phyloP scores from a whole-genome alignment of 2,113 vertebrate species.

The Thalassoma bifasciatum region DNA sequence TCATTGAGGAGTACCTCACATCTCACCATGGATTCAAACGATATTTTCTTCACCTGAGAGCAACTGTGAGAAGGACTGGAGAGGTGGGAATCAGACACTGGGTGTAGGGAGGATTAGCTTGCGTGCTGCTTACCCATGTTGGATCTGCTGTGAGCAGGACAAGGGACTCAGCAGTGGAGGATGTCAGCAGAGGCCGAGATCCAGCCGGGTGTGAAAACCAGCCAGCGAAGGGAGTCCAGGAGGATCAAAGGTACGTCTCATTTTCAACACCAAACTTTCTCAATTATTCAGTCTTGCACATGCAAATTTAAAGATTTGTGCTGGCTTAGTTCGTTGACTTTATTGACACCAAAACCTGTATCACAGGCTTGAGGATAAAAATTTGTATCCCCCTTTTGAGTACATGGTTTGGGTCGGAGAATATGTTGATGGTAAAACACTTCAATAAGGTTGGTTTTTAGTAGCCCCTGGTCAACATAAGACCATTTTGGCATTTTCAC shows the following conservation, averaged over 20 bases:
- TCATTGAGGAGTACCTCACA: slow-evolving; percentile 59
- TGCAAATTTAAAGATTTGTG: too few relatives aligned
- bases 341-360: too few relatives aligned
- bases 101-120: slow-evolving; percentile 63
- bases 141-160: slow-evolving; percentile 77
- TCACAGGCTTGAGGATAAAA: too few relatives aligned
- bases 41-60: slow-evolving; percentile 54
- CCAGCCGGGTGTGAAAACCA: slow-evolving; percentile 98
- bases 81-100: slow-evolving; percentile 46
- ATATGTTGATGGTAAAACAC: too few relatives aligned
- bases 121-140: slow-evolving; percentile 75
- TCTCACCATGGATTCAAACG: slow-evolving; percentile 68
- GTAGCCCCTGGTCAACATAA: too few relatives aligned
- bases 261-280: neutral
- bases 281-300: too few relatives aligned
- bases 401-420: too few relatives aligned
- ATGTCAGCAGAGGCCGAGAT: slow-evolving; percentile 97
- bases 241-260: slow-evolving; percentile 90
- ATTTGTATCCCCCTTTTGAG: too few relatives aligned
- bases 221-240: slow-evolving; percentile 95
- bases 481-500: too few relatives aligned
- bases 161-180: slow-evolving; percentile 87
- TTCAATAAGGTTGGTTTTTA: too few relatives aligned
- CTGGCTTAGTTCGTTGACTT: too few relatives aligned
- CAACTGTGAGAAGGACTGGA: slow-evolving; percentile 54